These are phyloP conservation scores for Pseudomyrmex sp. DNA, from an alignment of 1,140 invertebrate species.

Conservation along the genomic window DNA sequence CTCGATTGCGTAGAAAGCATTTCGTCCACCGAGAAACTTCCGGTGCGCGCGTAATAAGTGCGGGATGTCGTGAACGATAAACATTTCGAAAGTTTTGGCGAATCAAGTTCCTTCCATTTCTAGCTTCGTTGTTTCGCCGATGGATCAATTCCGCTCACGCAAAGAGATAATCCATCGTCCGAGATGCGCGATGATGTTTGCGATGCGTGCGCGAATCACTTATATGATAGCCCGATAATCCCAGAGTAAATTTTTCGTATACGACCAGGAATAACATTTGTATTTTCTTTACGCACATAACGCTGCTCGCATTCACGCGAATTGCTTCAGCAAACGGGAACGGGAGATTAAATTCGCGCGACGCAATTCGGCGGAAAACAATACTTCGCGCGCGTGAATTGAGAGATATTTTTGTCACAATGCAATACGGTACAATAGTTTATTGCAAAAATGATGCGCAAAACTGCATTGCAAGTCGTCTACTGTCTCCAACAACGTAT, in stretches of 20 bases:
- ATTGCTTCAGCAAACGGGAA: constrained; percentile 4
- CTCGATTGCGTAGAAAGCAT: background rate
- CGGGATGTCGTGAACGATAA: constrained; percentile 38
- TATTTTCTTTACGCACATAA: constrained; percentile 1
- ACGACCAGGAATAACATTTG: background rate
- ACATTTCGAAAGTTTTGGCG: constrained; percentile 32
- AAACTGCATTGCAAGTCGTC: background rate
- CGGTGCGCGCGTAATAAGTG: background rate
- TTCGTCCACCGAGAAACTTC: background rate
- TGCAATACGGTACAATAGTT: constrained; percentile 22
- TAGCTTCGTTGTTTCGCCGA: background rate
- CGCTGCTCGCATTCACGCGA: background rate
- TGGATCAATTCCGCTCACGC: background rate
- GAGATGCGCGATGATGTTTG: background rate
- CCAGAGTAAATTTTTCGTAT: background rate
- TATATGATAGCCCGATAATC: background rate
- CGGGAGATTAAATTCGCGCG: constrained; percentile 18
- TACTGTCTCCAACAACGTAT: background rate
- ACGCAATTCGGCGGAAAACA: background rate
- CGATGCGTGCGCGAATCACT: background rate
- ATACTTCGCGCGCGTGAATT: background rate
- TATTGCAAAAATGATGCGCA: constrained; percentile 13
- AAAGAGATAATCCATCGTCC: constrained; percentile 30
- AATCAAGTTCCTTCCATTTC: constrained; percentile 20
- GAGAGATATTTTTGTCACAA: constrained; percentile 3